A percentile compares a stretch with the other conserved stretches of the same genome.
Conservation (phyloP, 2,797 vertebrate genomes). For the Phrynocephalus guinanensis region DNA sequence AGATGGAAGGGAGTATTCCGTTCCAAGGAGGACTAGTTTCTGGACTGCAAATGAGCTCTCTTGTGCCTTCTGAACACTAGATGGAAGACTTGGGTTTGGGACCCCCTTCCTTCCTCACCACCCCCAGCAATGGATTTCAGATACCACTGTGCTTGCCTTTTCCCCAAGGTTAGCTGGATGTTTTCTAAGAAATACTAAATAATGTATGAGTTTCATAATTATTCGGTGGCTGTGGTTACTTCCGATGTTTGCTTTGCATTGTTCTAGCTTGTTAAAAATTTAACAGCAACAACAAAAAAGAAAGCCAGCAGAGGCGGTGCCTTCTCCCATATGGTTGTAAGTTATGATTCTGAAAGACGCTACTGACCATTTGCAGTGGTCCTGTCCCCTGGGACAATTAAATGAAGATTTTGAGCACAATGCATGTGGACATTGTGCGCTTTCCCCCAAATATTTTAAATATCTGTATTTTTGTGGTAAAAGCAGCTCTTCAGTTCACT, state of each 20-base stretch:
- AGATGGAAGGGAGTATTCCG: constrained; percentile 9
- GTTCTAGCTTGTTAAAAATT: constrained; percentile 48
- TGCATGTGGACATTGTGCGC: neutral
- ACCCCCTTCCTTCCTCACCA: neutral
- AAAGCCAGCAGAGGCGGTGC: constrained; percentile 25
- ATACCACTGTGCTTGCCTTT: constrained; percentile 15
- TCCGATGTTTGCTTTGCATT: constrained; percentile 45
- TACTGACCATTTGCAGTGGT: constrained; percentile 3
- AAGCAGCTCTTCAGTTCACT: neutral
- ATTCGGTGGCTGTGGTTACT: constrained; percentile 30
- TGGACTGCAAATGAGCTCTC: constrained; percentile 22
- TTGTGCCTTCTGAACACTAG: constrained; percentile 1
- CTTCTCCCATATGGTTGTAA: constrained; percentile 12
- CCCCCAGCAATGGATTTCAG: neutral
- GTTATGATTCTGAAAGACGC: constrained; percentile 11
- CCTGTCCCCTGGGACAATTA: neutral
- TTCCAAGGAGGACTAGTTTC: neutral
- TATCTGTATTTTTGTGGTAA: neutral
- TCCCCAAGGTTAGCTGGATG: constrained; percentile 9
- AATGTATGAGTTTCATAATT: constrained; percentile 26
- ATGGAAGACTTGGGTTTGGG: constrained; percentile 31
- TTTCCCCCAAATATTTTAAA: neutral
- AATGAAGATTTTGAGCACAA: neutral
- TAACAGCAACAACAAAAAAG: constrained; percentile 38
- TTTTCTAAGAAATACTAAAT: constrained; percentile 51